Evolutionary conservation across 2,797 vertebrate genomes (phyloP).

Genomic region (Oreochromis grahami): DNA sequence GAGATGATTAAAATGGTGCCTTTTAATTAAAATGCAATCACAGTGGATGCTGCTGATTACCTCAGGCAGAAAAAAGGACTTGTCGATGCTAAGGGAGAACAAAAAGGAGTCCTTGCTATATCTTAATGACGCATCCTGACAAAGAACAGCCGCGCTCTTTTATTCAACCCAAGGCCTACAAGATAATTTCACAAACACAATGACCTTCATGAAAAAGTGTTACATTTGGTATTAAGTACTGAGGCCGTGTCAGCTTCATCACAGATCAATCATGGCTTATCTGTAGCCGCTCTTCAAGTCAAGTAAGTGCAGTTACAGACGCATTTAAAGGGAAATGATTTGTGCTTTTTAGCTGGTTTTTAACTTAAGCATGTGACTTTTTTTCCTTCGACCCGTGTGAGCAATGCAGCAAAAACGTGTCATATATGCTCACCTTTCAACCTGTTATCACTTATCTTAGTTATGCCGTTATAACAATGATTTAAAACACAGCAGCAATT

Average conservation of each 20-base stretch:
- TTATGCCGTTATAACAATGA: background rate
- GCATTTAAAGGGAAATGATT: background rate
- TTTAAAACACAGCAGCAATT: background rate
- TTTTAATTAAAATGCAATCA: slow-evolving; percentile 76
- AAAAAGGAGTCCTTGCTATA: background rate
- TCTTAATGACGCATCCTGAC: slow-evolving; percentile 38
- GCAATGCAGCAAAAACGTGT: background rate
- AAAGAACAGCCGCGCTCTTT: background rate
- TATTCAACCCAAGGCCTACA: background rate
- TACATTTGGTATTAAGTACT: background rate
- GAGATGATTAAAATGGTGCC: slow-evolving; percentile 71
- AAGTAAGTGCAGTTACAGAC: background rate
- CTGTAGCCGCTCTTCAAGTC: background rate
- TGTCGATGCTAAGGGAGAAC: background rate
- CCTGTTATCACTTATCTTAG: background rate
- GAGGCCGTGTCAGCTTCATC: slow-evolving; percentile 33
- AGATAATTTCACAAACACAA: slow-evolving; percentile 28
- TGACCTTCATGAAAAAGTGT: slow-evolving; percentile 3
- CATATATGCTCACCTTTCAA: background rate
- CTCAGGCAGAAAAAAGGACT: slow-evolving; percentile 17
- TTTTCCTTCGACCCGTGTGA: background rate
- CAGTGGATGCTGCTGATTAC: slow-evolving; percentile 63
- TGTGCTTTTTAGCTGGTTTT: background rate
- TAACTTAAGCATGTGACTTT: background rate
- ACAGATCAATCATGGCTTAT: slow-evolving; percentile 31